Conservation (phyloP, 2,888 invertebrate species). For the Oscheius sp. region DNA sequence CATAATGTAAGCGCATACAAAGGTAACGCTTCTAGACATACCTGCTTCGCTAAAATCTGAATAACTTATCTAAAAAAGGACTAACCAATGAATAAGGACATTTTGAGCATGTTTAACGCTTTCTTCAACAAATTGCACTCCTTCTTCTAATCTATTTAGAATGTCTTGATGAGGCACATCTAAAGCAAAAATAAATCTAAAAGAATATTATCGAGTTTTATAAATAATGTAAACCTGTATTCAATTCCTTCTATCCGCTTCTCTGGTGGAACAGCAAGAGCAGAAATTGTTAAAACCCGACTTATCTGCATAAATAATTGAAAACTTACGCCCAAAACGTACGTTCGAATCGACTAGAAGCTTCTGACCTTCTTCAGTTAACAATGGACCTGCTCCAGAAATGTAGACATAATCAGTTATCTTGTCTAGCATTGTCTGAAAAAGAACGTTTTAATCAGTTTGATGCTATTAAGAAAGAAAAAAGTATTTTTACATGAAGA, state of each 20-base stretch:
- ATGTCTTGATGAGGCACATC: conserved; percentile 56
- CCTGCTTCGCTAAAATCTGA: conserved; percentile 54
- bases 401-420: conserved; percentile 50
- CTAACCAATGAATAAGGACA: conserved; percentile 63
- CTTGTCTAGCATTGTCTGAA: conserved; percentile 51
- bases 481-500: neutral
- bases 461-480: neutral
- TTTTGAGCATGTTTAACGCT: conserved; percentile 41
- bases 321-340: neutral
- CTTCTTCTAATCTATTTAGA: conserved; percentile 46
- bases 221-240: conserved; percentile 31
- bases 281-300: conserved; percentile 55
- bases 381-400: conserved; percentile 50
- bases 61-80: neutral
- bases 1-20: conserved; percentile 62
- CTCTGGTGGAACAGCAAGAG: conserved; percentile 40
- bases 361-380: conserved; percentile 34
- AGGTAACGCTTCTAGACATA: conserved; percentile 55
- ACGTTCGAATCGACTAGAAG: conserved; percentile 41
- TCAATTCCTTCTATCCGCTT: conserved; percentile 42
- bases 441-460: neutral
- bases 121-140: conserved; percentile 45
- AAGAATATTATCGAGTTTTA: neutral
- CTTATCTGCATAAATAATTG: conserved; percentile 40
- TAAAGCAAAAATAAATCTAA: conserved; percentile 54